Evolutionary conservation across 2,113 vertebrate species (phyloP), one percentile per base, ranked within the genome.

Genomic region (Hippocampus mohnikei): DNA sequence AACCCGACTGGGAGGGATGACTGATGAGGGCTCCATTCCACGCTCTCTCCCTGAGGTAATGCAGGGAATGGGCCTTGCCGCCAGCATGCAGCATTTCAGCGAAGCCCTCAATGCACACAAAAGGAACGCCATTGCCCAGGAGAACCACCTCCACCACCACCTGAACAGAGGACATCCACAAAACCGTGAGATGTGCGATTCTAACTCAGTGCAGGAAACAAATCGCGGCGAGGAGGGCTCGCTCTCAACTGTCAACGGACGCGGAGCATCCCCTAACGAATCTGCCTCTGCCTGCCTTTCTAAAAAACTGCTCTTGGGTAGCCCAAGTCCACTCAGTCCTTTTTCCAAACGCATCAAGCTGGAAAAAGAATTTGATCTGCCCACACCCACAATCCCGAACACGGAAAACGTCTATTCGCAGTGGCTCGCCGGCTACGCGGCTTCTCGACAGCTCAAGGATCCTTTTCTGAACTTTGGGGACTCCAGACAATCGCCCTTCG

Each of bases 401-500:
- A 95, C 96, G 1, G 97, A 99, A 90, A 99, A 99, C 84, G 96
- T 99, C 89, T 99, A 99, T 90, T 99, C 97, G 67, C 97, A 99
- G 93, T 99, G 97, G 97, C 93, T 99, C 80, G 97, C 96, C 4
- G 96, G 97, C 88, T 98, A 98, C 1, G 97, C 97, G 33, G 96
- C 96, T 85, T 98, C 97, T 44, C 93, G 97, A 90, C 97, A 99
- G 94, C 94, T 99, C 91, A 98, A 98, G 92, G 96, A 99, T 92
- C 96, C 96, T 89, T 98, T 98, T 92, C 95, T 98, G 82, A 98
- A 90, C 92, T 99, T 98, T 84, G 96, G 95, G 75, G 97, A 98
- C 91, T 98, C 96, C 91, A 95, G 97, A 98, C 97, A 98, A 98
- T 99, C 96, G 93, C 96, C 96, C 91, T 98, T 98, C 77, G 96